Evolutionary conservation across 2,888 invertebrate genomes (phyloP).

Genomic region (Lamproptera curius): DNA sequence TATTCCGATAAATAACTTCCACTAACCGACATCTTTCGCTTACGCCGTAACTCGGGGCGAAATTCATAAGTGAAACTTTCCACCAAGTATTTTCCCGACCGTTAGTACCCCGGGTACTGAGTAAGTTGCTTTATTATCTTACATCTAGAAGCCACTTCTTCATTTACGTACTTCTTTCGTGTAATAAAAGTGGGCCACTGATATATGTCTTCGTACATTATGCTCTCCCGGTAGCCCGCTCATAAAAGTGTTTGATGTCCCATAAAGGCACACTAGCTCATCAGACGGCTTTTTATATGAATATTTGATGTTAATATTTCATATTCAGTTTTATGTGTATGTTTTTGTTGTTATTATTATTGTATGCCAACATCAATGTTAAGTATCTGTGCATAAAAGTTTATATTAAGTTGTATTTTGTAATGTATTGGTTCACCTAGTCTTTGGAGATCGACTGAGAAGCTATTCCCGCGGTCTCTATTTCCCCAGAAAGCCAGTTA

Average conservation of each 20-base stretch:
- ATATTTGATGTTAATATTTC: too few species aligned
- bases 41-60: constrained; percentile 4
- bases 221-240: neutral
- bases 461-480: too few species aligned
- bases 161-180: neutral
- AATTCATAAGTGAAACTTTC: constrained; percentile 16
- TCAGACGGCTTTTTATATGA: too few species aligned
- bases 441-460: too few species aligned
- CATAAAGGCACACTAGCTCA: neutral
- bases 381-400: too few species aligned
- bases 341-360: too few species aligned
- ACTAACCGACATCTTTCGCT: neutral
- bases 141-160: constrained; percentile 2
- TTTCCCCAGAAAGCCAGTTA: too few species aligned
- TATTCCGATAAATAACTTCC: neutral
- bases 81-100: constrained; percentile 4
- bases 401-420: too few species aligned
- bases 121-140: constrained; percentile 4
- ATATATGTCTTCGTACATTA: neutral
- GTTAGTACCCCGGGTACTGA: neutral
- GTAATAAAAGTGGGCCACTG: neutral
- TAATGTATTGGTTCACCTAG: too few species aligned
- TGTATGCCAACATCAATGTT: too few species aligned
- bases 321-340: too few species aligned
- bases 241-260: neutral